Evolutionary conservation across 2,113 vertebrate species (phyloP), one percentile per base, ranked within the genome.

Genomic region (Oxyura jamaicensis): DNA sequence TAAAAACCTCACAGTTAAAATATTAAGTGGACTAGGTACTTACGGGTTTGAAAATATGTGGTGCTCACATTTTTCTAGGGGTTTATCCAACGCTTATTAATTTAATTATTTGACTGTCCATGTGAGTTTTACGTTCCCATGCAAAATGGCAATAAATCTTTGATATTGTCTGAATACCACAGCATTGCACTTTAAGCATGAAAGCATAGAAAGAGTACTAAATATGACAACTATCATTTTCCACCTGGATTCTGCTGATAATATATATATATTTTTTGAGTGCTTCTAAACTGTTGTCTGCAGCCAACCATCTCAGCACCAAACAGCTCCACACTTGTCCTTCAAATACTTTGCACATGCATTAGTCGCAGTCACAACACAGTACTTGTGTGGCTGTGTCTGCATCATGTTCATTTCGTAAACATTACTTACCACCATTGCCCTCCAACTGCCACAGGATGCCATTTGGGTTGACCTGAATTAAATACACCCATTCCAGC

Each of bases 321-420:
- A 48, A 26, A 67, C 6, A 63, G 44, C 65, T 91, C 56, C 48
- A 29, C 33, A 16, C 23, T 66, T 55, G 33, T 56, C 33, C 35
- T 75, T 82, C 56, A 53, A 58, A n/a, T 60, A 26, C 26, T 72
- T 83, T 48, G 26, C 59, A 9, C 42, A 3, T 39, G 18, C 15
- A 1, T 83, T 88, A 80, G 46, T 60, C 23, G 6, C 0, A 0
- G 29, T 83, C 63, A 60, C 46, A 88, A 42, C 44, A 48, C 8
- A 28, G 25, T 83, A 62, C 39, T 88, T 81, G 16, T 75, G 72
- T 58, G 31, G 22, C 15, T 5, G 44, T 93, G 16, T 79, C 48
- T 0, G 0, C 41, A 20, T 60, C 5, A 0, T 23, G 42, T 80
- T 86, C 13, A 21, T 56, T 82, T 92, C 8, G 0, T 65, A 62